Evolutionary conservation across 2,888 invertebrate species (phyloP).

Genomic region (Lottia scabra): DNA sequence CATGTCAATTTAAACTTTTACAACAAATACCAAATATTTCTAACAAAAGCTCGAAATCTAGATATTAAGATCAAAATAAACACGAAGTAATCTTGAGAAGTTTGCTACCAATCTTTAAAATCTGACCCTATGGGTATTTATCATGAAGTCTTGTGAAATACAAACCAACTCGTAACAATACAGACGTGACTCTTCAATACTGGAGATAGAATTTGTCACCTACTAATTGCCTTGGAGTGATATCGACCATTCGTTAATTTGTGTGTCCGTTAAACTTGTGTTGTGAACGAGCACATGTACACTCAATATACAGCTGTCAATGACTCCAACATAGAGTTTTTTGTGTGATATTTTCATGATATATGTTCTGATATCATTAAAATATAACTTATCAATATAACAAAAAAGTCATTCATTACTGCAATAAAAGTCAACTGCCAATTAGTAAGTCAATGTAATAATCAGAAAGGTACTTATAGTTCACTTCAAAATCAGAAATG

Average conservation of each 20-base stretch:
- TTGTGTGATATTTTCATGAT: too few species aligned
- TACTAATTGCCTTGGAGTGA: background rate
- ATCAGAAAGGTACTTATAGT: too few species aligned
- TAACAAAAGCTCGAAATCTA: too few species aligned
- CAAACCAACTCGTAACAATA: background rate
- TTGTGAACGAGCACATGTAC: background rate
- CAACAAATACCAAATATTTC: too few species aligned
- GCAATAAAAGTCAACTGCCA: too few species aligned
- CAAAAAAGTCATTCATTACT: too few species aligned
- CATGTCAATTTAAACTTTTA: too few species aligned
- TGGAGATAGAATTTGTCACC: constrained; percentile 1
- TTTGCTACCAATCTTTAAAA: background rate
- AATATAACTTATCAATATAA: too few species aligned
- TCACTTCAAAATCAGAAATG: too few species aligned
- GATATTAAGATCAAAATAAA: background rate
- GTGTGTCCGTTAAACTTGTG: background rate
- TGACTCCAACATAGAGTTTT: too few species aligned
- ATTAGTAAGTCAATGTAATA: too few species aligned
- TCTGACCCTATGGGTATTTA: background rate
- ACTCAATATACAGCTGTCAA: background rate
- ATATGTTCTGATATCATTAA: too few species aligned
- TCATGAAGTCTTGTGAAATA: background rate
- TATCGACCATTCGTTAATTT: background rate
- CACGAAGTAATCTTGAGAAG: background rate
- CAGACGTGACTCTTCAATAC: constrained; percentile 5